Evolutionary conservation across 2,113 vertebrate genomes (phyloP).

Genomic region (Emydocephalus ijimae): DNA sequence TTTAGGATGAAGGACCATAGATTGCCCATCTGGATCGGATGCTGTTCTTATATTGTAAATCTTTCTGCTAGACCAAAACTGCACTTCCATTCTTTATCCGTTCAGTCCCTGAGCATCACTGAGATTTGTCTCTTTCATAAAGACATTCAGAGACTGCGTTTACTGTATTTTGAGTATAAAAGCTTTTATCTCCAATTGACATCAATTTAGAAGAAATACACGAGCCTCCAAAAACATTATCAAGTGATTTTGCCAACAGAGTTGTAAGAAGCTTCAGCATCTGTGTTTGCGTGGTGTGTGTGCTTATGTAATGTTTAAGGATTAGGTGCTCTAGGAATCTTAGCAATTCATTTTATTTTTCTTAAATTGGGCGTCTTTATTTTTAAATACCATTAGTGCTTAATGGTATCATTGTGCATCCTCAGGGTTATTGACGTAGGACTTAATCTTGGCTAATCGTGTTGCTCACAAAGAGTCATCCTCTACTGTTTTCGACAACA

Average conservation of each 20-base stretch:
- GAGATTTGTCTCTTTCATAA: slow-evolving; percentile 6
- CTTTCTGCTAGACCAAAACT: no score
- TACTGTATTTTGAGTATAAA: slow-evolving; percentile 2
- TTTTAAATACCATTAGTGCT: neutral
- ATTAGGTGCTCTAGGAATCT: neutral
- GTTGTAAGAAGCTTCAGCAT: neutral
- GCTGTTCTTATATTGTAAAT: neutral
- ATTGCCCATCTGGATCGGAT: neutral
- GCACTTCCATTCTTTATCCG: neutral
- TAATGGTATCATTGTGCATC: neutral
- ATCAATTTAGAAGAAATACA: slow-evolving; percentile 17
- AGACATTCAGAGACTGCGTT: neutral
- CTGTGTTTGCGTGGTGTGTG: no score
- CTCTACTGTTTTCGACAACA: neutral
- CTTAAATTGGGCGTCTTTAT: slow-evolving; percentile 7
- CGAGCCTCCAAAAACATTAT: neutral
- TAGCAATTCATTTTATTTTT: slow-evolving; percentile 8
- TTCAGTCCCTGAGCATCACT: neutral
- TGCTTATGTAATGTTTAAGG: neutral
- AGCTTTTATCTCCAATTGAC: slow-evolving; percentile 19
- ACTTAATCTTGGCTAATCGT: neutral
- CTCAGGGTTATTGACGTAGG: neutral
- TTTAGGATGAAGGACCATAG: neutral
- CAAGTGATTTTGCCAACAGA: slow-evolving; percentile 17
- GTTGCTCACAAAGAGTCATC: neutral